Evolutionary conservation across 2,113 vertebrate genomes (phyloP), one percentile per base, ranked within the genome.

Genomic region (Zootoca vivipara): DNA sequence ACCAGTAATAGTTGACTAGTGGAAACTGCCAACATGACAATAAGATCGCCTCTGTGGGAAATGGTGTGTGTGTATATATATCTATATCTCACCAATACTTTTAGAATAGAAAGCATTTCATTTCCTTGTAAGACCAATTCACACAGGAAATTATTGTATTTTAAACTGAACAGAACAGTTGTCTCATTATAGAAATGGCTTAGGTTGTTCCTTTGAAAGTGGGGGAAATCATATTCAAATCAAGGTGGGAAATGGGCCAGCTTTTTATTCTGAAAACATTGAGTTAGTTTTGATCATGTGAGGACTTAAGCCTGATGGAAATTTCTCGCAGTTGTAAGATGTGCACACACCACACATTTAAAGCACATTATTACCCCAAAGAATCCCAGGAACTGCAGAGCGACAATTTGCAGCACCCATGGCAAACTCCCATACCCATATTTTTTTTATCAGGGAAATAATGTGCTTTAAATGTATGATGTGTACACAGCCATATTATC

Each of bases 141-240:
- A 92, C 70, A 67, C 73, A 84, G 82, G 88, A 94, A 94, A 94
- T 87, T 79, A 93, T 93, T 89, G 80, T 93, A 70, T 92, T 94
- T 93, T 94, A 93, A 93, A 93, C 85, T 87, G 84, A 86, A 93
- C 90, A 93, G 94, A 93, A 75, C 88, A 90, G 92, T 94, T 94
- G 93, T 92, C 92, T 93, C 89, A 95, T 94, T 95, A 94, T 93
- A 94, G 91, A 85, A 89, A 82, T 91, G 46, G 75, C 56, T 94
- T 91, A 86, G 35, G 74, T 24, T 94, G 91, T 93, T 91, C 91
- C 93, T 93, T 94, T 85, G 84, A 93, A 24, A 89, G 46, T n/a
- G 89, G 18, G 87, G 90, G 5, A 79, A 82, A 65, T 30, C 7
- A 70, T 6, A 62, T 38, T 80, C 77, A 20, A 40, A 85, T 89